Conservation (phyloP, 2,113 vertebrate genomes). For the cat (Felis catus) region DNA sequence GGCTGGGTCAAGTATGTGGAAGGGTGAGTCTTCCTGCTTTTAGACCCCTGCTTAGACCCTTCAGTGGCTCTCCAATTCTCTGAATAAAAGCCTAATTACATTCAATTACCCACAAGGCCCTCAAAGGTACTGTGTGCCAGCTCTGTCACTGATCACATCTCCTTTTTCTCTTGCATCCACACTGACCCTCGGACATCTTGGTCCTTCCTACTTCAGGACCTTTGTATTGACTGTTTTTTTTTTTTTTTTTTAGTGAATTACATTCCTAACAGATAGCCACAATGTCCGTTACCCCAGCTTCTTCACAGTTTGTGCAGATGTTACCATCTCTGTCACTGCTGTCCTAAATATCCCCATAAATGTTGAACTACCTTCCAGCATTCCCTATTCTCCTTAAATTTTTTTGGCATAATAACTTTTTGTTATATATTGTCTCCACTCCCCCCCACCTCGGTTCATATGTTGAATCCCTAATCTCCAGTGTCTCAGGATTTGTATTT, state of each 20-base stretch:
- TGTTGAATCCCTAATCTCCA: neutral
- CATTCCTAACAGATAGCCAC: too few relatives aligned
- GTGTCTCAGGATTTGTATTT: neutral
- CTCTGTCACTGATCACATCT: neutral
- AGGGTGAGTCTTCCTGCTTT: neutral
- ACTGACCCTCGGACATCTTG: neutral
- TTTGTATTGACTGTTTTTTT: neutral
- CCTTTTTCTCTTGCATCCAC: accelerated
- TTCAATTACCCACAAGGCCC: neutral
- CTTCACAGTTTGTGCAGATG: neutral
- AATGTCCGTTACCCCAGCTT: accelerated
- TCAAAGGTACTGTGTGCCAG: neutral
- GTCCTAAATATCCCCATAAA: neutral
- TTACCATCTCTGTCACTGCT: neutral
- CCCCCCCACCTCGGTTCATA: neutral
- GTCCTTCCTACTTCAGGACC: neutral
- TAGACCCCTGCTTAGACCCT: neutral
- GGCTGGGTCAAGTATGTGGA: too few relatives aligned
- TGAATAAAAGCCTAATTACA: neutral
- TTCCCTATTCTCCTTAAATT: neutral
- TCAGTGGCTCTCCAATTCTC: neutral
- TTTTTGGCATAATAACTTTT: neutral
- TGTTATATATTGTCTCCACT: neutral
- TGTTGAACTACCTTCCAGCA: accelerated
- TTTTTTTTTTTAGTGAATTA: neutral